phyloP scores from a whole-genome alignment of 1,140 invertebrate species.

The Colletes latitarsis region DNA sequence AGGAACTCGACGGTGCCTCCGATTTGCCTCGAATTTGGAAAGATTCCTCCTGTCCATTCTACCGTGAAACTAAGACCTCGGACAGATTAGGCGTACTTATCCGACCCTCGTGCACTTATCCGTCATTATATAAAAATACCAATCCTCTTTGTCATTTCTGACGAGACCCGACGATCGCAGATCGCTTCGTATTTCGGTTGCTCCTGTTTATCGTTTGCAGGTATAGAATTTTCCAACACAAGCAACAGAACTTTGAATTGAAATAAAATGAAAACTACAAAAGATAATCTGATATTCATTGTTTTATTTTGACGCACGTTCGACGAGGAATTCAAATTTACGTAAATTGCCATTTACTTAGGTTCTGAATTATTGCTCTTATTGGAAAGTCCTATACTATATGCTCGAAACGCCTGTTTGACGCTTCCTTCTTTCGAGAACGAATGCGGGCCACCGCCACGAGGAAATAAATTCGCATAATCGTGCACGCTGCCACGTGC shows the following conservation, averaged over 20 bases:
- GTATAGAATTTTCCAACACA: too few species aligned
- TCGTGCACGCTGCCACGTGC: slow-evolving; percentile 6
- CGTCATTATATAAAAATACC: slow-evolving; percentile 69
- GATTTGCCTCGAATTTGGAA: slow-evolving; percentile 28
- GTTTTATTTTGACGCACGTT: too few species aligned
- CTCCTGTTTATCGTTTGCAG: slow-evolving; percentile 10
- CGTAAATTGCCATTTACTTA: too few species aligned
- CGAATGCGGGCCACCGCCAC: background rate
- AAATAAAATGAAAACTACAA: too few species aligned
- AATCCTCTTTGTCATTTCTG: slow-evolving; percentile 69
- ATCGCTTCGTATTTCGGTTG: slow-evolving; percentile 39
- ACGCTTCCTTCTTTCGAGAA: background rate
- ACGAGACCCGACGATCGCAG: slow-evolving; percentile 39
- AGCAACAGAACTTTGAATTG: too few species aligned
- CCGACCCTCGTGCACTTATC: slow-evolving; percentile 51
- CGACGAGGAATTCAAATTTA: background rate
- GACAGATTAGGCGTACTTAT: slow-evolving; percentile 57
- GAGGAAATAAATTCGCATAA: slow-evolving; percentile 26
- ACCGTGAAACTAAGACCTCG: slow-evolving; percentile 65
- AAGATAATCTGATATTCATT: too few species aligned
- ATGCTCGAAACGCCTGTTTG: background rate
- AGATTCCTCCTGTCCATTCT: slow-evolving; percentile 51
- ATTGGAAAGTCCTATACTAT: too few species aligned
- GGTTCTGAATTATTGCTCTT: too few species aligned
- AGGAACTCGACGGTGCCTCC: background rate